phyloP scores from a whole-genome alignment of 2,888 invertebrate species.

The Sarcophaga carnaria region DNA sequence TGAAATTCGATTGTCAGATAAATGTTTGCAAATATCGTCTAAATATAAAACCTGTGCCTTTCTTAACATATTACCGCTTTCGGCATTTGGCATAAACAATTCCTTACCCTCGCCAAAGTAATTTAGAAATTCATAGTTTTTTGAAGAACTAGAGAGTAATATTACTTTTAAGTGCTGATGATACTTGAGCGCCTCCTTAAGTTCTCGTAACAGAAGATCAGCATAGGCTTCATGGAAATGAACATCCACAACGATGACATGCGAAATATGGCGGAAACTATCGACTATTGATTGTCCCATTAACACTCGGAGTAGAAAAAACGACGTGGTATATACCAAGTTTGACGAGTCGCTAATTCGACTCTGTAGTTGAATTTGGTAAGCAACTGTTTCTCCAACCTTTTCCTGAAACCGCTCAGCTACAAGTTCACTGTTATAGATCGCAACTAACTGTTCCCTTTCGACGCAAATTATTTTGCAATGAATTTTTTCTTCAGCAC shows the following conservation, averaged over 20 bases:
- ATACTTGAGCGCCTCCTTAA: conserved; percentile 88
- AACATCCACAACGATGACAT: conserved; percentile 94
- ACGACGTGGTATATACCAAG: conserved; percentile 75
- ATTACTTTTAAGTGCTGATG: conserved; percentile 89
- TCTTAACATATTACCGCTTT: conserved; percentile 13
- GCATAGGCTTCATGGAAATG: conserved; percentile 95
- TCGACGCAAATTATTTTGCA: conserved; percentile 95
- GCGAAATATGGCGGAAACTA: conserved; percentile 83
- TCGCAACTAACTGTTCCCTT: conserved; percentile 93
- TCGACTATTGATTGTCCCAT: conserved; percentile 87
- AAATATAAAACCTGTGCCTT: conserved; percentile 62
- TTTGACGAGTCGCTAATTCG: conserved; percentile 74
- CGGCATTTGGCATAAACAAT: conserved; percentile 47
- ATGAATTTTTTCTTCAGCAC: conserved; percentile 84
- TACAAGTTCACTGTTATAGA: conserved; percentile 92
- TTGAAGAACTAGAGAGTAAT: conserved; percentile 90
- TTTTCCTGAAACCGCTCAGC: conserved; percentile 87
- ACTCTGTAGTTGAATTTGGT: conserved; percentile 73
- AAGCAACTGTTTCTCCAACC: conserved; percentile 87
- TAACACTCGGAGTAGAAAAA: conserved; percentile 87
- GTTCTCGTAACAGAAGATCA: conserved; percentile 92
- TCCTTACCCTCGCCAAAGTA: conserved; percentile 73
- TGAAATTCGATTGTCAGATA: conserved; percentile 58
- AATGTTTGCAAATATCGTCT: conserved; percentile 67
- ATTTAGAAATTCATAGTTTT: conserved; percentile 69